These are phyloP conservation scores for Reticulitermes lucifugus DNA, from an alignment of 2,888 invertebrate species.

Conservation along the genomic window DNA sequence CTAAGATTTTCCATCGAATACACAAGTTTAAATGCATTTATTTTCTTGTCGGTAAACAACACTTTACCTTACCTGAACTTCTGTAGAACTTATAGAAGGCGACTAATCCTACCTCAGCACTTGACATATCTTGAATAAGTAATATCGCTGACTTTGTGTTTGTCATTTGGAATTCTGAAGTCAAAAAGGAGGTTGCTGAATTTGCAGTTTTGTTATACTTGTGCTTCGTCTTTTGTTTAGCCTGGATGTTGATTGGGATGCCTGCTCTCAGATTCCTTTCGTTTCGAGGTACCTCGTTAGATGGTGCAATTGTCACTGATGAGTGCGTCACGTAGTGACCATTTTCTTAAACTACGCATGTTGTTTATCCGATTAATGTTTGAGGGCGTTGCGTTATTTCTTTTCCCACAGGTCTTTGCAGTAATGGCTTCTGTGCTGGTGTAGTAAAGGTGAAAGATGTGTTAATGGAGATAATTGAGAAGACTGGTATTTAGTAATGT, in stretches of 20 bases:
- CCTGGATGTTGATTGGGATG: neutral
- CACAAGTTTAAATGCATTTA: too few relatives aligned
- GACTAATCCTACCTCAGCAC: too few relatives aligned
- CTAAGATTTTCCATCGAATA: too few relatives aligned
- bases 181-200: constrained; percentile 11
- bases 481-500: constrained; percentile 44
- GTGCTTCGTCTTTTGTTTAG: neutral
- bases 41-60: too few relatives aligned
- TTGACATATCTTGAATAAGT: neutral
- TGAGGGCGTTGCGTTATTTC: constrained; percentile 24
- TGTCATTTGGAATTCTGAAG: neutral
- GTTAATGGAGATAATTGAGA: constrained; percentile 42
- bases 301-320: neutral
- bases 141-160: neutral
- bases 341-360: neutral
- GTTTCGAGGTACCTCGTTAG: neutral
- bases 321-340: neutral
- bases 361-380: neutral
- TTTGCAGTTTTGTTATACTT: neutral
- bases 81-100: too few relatives aligned
- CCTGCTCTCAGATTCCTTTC: neutral
- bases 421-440: constrained; percentile 45
- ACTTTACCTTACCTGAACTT: too few relatives aligned
- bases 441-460: constrained; percentile 27
- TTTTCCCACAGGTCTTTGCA: constrained; percentile 45